These are phyloP conservation scores for Drosophila leontia DNA, from an alignment of 1,140 invertebrate species.

Conservation along the genomic window DNA sequence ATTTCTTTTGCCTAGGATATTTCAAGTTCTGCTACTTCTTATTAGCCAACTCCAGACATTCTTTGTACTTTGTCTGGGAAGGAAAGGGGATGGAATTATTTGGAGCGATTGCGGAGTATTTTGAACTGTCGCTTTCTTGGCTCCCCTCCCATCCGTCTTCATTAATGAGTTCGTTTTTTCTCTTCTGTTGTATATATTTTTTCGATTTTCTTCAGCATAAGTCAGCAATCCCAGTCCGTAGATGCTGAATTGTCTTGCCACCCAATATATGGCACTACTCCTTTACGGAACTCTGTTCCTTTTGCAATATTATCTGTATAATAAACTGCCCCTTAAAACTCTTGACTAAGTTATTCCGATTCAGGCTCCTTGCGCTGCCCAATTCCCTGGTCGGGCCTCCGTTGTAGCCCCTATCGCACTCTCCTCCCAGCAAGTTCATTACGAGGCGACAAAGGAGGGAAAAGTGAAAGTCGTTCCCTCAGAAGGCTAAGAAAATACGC, in stretches of 20 bases:
- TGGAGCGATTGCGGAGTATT: slow-evolving; percentile 10
- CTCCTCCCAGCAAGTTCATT: slow-evolving; percentile 55
- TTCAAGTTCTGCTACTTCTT: slow-evolving; percentile 39
- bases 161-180: slow-evolving; percentile 27
- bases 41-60: slow-evolving; percentile 42
- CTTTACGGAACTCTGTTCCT: no score
- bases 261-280: neutral
- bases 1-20: slow-evolving; percentile 49
- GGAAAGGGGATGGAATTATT: slow-evolving; percentile 14
- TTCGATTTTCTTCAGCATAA: neutral
- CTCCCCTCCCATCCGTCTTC: slow-evolving; percentile 4
- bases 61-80: slow-evolving; percentile 20
- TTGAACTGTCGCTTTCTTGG: slow-evolving; percentile 42
- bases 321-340: slow-evolving; percentile 59
- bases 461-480: slow-evolving; percentile 73
- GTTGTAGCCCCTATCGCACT: neutral
- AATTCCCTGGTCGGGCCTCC: neutral
- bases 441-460: slow-evolving; percentile 51
- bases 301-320: slow-evolving; percentile 49
- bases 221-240: neutral
- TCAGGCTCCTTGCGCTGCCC: slow-evolving; percentile 30
- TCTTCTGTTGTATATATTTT: neutral
- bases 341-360: slow-evolving; percentile 8
- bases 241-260: slow-evolving; percentile 3
- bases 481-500: slow-evolving; percentile 42